Evolutionary conservation across 2,797 vertebrate genomes (phyloP), one percentile per base, ranked within the genome.

Genomic region (Periophthalmus magnuspinnatus): DNA sequence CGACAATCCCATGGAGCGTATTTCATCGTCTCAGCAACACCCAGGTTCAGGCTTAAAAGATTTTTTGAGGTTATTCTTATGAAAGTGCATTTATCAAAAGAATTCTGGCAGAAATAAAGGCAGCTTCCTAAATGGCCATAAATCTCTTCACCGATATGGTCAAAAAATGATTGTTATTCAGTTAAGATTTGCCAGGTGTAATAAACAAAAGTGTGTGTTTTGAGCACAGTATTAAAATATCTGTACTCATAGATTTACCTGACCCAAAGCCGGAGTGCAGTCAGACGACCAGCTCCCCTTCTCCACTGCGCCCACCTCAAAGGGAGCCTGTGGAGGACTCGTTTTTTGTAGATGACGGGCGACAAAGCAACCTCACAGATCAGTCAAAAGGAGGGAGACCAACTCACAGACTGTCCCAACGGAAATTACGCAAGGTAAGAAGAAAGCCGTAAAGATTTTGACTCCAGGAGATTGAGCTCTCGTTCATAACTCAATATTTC

Each of bases 1-100:
- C 55, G 93, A 95, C 90, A 91, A 94, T 41, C 6, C 94, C 88
- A 92, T 93, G 91, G 95, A 96, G 78, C 89, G 84, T 68, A 76
- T 77, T 65, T 78, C 48, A 52, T 87, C 86, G 70, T 87, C 86
- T 69, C 86, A 68, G 54, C 78, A 80, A 7, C 65, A 58, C 24
- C 36, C 60, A 5, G 81, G 84, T 84, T 71, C 8, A 61, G 33
- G 17, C 34, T 56, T 57, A 2, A 52, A 52, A 8, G 10, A 22
- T 55, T 55, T 13, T 55, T n/a, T 50, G 5, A 22, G 9, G 2
- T 54, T 22, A 11, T 10, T 8, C 9, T 45, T 21, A 10, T n/a
- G n/a, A 52, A 50, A 9, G 50, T n/a, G 7, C 6, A 50, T 52
- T n/a, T 52, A 50, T n/a, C n/a, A 3, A 7, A 54, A 52, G n/a